Evolutionary conservation across 2,888 invertebrate species (phyloP).

Genomic region (Mylabris sibirica): DNA sequence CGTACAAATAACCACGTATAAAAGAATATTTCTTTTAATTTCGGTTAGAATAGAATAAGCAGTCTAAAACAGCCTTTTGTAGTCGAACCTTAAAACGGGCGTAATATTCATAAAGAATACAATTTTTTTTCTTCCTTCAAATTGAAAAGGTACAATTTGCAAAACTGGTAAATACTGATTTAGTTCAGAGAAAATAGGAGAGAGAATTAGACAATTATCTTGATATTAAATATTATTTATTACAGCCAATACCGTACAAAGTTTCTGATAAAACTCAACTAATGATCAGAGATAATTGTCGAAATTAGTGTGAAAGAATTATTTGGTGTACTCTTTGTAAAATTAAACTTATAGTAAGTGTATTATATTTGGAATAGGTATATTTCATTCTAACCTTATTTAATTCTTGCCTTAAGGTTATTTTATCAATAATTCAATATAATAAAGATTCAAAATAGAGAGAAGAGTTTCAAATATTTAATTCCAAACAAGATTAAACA

Average conservation of each 20-base stretch:
- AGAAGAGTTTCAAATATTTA: not conserved
- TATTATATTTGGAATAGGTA: not conserved
- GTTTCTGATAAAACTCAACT: conserved; percentile 3
- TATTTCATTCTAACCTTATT: not conserved
- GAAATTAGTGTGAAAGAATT: not conserved
- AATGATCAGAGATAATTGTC: not conserved
- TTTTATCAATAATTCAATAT: not conserved
- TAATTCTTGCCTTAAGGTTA: not conserved
- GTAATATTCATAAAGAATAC: too few relatives aligned
- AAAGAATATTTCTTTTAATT: too few relatives aligned
- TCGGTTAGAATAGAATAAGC: too few relatives aligned
- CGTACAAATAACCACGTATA: too few relatives aligned
- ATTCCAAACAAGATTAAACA: too few relatives aligned
- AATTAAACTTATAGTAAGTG: too few relatives aligned
- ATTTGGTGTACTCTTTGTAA: not conserved
- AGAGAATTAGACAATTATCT: not conserved
- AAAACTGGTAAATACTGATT: not conserved
- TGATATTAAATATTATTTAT: conserved; percentile 6
- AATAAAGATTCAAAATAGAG: not conserved
- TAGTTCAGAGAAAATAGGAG: not conserved
- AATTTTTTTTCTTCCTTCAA: not conserved
- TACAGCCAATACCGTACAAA: conserved; percentile 3
- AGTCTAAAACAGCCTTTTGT: too few relatives aligned
- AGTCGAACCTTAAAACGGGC: too few relatives aligned
- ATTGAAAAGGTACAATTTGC: not conserved